Conservation (phyloP, 2,888 invertebrate species). For the Bombylius major region DNA sequence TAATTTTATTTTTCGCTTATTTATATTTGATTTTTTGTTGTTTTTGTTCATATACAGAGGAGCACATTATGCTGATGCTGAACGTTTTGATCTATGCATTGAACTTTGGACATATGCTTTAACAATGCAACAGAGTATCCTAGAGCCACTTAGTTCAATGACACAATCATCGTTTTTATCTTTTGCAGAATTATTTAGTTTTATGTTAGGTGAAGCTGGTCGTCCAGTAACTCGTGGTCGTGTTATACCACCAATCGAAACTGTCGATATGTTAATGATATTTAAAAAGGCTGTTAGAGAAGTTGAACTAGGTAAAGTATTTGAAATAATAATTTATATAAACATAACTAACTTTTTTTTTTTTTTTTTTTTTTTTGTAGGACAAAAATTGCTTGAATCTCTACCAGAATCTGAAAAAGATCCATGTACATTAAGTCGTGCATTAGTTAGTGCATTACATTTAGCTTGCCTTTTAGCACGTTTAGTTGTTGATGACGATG, state of each 20-base stretch:
- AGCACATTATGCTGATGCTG: slow-evolving; percentile 88
- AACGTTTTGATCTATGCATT: slow-evolving; percentile 84
- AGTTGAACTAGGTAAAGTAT: slow-evolving; percentile 41
- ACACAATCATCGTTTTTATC: slow-evolving; percentile 89
- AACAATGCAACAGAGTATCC: slow-evolving; percentile 87
- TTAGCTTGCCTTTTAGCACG: slow-evolving; percentile 64
- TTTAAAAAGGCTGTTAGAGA: slow-evolving; percentile 71
- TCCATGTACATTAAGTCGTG: slow-evolving; percentile 60
- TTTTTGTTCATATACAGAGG: slow-evolving; percentile 41
- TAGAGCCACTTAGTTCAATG: slow-evolving; percentile 87
- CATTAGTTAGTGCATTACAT: slow-evolving; percentile 75
- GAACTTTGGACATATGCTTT: slow-evolving; percentile 93
- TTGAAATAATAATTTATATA: background rate
- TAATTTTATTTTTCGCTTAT: background rate
- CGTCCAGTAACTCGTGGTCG: slow-evolving; percentile 54
- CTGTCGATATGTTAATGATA: slow-evolving; percentile 69
- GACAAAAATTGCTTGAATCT: slow-evolving; percentile 46
- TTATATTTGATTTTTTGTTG: background rate
- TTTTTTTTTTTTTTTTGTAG: slow-evolving; percentile 27
- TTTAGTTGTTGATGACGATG: slow-evolving; percentile 44
- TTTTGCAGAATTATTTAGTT: slow-evolving; percentile 88
- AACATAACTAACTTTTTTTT: background rate
- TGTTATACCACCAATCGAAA: slow-evolving; percentile 66
- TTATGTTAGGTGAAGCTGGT: slow-evolving; percentile 83
- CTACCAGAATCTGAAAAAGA: slow-evolving; percentile 56